Evolutionary conservation across 2,888 invertebrate species (phyloP), one percentile per base, ranked within the genome.

Genomic region (Clitarchus hookeri): DNA sequence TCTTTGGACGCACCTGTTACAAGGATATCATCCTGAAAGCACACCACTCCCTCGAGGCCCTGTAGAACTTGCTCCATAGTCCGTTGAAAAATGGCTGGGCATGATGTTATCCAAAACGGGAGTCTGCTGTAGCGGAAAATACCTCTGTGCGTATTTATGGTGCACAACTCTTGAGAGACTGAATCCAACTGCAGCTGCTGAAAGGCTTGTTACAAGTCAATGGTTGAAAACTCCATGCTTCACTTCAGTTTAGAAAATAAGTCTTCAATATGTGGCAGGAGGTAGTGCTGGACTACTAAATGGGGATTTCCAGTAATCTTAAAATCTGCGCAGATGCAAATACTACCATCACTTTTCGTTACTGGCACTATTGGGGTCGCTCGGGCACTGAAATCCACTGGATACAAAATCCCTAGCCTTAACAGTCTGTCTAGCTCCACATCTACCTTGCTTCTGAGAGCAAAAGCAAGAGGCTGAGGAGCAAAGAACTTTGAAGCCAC

Each of bases 371-470:
- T 86, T 48, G 54, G 86, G 23, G 85, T 86, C 25, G 85, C 84
- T 84, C 84, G 85, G 25, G 82, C 44, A 27, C 83, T 83, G 19
- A 78, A 85, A 36, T 36, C n/a, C 4, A 86, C 53, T 27, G 85
- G 44, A 25, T 83, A 44, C 12, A 85, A 23, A 44, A 86, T 48
- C 16, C 78, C 85, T 23, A 84, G 83, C 19, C 44, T 80, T 44
- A 85, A 27, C 9, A 86, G 44, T 19, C 78, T 85, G 36, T 85
- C 83, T 19, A 85, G 12, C 85, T 86, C 87, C 85, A 86, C 86
- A 79, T 89, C 86, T 4, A 53, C 53, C 53, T 53, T 65, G n/a
- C 65, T 23, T 65, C 16, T 65, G n/a, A 65, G 65, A 8, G 65
- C 23, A 65, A 48, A 48, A 13, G 16, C 48, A 48, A 16, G 48